Conservation (phyloP, 2,888 invertebrate species). For the Caradrina kadenii region DNA sequence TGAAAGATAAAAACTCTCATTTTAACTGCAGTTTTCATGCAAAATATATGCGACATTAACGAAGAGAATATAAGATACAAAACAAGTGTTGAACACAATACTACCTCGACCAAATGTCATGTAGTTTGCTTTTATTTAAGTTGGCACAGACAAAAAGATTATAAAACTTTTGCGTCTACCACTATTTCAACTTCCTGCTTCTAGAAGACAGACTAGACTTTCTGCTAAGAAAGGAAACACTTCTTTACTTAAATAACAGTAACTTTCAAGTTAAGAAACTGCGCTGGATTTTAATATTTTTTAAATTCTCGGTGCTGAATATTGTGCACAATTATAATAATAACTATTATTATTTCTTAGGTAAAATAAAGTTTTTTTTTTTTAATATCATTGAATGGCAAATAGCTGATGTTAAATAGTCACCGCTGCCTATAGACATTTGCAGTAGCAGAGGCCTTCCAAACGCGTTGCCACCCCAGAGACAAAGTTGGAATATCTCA, state of each 20-base stretch:
- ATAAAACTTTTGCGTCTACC: slow-evolving; percentile 64
- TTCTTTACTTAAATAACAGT: slow-evolving; percentile 64
- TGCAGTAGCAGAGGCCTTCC: no score
- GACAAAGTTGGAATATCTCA: no score
- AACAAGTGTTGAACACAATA: slow-evolving; percentile 41
- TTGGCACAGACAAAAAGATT: slow-evolving; percentile 63
- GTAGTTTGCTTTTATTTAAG: slow-evolving; percentile 60
- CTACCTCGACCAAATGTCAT: slow-evolving; percentile 58
- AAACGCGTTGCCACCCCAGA: no score
- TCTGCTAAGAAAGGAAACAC: slow-evolving; percentile 68
- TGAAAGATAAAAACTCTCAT: slow-evolving; percentile 19
- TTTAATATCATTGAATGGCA: no score
- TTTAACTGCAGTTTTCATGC: slow-evolving; percentile 30
- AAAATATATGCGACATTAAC: slow-evolving; percentile 38
- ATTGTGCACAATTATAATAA: slow-evolving; percentile 7
- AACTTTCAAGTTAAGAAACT: slow-evolving; percentile 65
- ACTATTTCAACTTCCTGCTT: slow-evolving; percentile 70
- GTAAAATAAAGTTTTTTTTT: no score
- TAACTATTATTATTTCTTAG: not conserved
- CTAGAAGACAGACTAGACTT: slow-evolving; percentile 63
- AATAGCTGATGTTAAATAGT: no score
- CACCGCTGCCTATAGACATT: no score
- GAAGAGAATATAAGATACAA: slow-evolving; percentile 34
- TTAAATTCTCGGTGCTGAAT: slow-evolving; percentile 42
- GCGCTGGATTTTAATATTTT: slow-evolving; percentile 64